Evolutionary conservation across 2,113 vertebrate species (phyloP).

Genomic region (Ancistrus triradiatus): DNA sequence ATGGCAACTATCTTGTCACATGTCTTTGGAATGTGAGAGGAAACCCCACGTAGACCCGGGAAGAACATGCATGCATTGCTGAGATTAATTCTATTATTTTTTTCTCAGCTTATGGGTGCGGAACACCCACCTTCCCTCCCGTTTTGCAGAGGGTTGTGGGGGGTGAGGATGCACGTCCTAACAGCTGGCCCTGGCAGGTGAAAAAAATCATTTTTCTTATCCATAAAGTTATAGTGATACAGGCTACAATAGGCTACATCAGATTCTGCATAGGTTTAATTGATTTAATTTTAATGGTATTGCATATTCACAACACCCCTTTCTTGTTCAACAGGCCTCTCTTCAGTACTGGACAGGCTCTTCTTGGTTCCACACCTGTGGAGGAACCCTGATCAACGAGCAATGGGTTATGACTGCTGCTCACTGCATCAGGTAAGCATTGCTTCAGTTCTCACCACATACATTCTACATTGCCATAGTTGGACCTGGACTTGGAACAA

Average conservation of each 20-base stretch:
- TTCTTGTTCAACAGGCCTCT: constrained; percentile 67
- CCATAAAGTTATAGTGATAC: neutral
- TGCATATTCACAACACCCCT: neutral
- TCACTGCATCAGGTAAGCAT: constrained; percentile 81
- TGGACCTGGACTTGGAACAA: no score
- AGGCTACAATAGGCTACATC: no score
- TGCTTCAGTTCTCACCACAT: no score
- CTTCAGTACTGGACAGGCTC: constrained; percentile 71
- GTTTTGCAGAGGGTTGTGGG: constrained; percentile 64
- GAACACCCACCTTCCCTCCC: constrained; percentile 59
- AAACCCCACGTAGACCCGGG: no score
- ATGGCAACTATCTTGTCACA: no score
- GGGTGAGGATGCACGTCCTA: constrained; percentile 61
- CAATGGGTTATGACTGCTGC: constrained; percentile 83
- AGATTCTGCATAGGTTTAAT: no score
- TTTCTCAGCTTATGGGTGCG: constrained; percentile 65
- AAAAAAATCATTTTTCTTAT: neutral
- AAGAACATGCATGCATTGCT: no score
- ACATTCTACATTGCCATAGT: no score
- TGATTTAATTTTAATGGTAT: neutral
- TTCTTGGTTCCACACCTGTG: constrained; percentile 78
- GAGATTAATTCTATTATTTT: neutral
- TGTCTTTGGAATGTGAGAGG: no score
- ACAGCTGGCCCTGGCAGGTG: constrained; percentile 80
- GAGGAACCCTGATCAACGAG: constrained; percentile 74